These are phyloP conservation scores for Chaunax sp. DNA, from an alignment of 2,797 vertebrate genomes.

Conservation along the genomic window DNA sequence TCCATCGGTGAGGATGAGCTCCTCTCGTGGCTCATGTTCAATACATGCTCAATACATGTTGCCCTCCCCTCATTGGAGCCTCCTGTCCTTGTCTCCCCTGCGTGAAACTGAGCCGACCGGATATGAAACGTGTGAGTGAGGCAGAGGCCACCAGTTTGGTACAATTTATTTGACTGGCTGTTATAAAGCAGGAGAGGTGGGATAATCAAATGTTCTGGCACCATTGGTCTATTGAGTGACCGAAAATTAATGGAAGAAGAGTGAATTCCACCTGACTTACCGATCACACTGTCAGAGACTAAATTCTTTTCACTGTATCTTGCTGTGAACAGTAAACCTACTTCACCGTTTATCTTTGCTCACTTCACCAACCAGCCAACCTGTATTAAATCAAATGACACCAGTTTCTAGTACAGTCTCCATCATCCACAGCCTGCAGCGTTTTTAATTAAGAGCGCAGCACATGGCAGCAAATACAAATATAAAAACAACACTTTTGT, in stretches of 20 bases:
- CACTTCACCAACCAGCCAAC: slow-evolving; percentile 62
- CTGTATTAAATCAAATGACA: slow-evolving; percentile 53
- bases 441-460: slow-evolving; percentile 40
- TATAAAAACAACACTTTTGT: slow-evolving; percentile 25
- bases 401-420: slow-evolving; percentile 9
- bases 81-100: slow-evolving; percentile 45
- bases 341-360: no score
- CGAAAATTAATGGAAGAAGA: slow-evolving; percentile 57
- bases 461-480: slow-evolving; percentile 21
- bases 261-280: slow-evolving; percentile 61
- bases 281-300: slow-evolving; percentile 40
- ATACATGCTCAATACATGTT: slow-evolving; percentile 13
- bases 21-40: slow-evolving; percentile 60
- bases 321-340: slow-evolving; percentile 50
- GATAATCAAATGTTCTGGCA: slow-evolving; percentile 59
- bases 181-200: slow-evolving; percentile 23
- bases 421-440: slow-evolving; percentile 51
- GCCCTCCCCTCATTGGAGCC: slow-evolving; percentile 39
- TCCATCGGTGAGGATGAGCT: slow-evolving; percentile 67
- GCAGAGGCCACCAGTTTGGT: slow-evolving; percentile 39
- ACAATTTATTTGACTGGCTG: slow-evolving; percentile 28
- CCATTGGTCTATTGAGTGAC: slow-evolving; percentile 18
- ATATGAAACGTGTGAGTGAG: slow-evolving; percentile 51
- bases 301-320: slow-evolving; percentile 52
- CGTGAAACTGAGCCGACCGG: slow-evolving; percentile 38